A percentile compares a stretch with the other conserved stretches of the same genome.
These are phyloP conservation scores for Eulithis testata DNA, from an alignment of 2,888 invertebrate genomes.

Conservation along the genomic window DNA sequence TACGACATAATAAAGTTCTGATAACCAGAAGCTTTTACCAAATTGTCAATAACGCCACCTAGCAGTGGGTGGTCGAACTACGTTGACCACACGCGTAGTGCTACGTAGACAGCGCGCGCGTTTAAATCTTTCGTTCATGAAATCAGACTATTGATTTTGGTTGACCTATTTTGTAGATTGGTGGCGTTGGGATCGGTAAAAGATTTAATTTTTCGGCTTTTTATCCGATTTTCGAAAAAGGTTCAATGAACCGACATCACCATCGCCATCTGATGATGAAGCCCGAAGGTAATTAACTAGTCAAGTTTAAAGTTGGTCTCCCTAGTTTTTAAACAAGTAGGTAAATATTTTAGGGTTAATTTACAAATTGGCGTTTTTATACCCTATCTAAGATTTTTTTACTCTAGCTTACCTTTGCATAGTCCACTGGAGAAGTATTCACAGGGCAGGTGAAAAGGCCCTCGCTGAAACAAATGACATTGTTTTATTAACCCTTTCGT, in stretches of 20 bases:
- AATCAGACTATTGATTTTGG: conserved; percentile 19
- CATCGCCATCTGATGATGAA: too few species aligned
- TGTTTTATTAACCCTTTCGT: neutral
- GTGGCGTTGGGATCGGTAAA: conserved; percentile 23
- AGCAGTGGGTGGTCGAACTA: conserved; percentile 58
- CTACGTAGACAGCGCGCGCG: conserved; percentile 37
- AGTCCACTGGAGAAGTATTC: conserved; percentile 85
- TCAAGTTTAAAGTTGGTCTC: too few species aligned
- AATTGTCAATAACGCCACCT: conserved; percentile 65
- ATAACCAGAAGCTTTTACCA: conserved; percentile 25
- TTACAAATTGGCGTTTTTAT: too few species aligned
- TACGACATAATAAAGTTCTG: conserved; percentile 24
- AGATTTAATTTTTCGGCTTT: too few species aligned
- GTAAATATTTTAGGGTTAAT: too few species aligned
- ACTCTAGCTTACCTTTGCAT: conserved; percentile 83
- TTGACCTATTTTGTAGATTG: conserved; percentile 13
- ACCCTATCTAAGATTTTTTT: too few species aligned
- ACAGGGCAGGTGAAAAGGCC: conserved; percentile 87
- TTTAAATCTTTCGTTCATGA: conserved; percentile 32
- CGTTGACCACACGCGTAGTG: conserved; percentile 56
- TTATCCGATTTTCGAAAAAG: too few species aligned
- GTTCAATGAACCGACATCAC: too few species aligned
- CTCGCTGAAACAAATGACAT: conserved; percentile 82
- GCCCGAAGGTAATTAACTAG: too few species aligned
- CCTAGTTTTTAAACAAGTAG: too few species aligned